Base-by-base conservation (phyloP, 1,140 invertebrate species). In the Drosophila suzukii region DNA sequence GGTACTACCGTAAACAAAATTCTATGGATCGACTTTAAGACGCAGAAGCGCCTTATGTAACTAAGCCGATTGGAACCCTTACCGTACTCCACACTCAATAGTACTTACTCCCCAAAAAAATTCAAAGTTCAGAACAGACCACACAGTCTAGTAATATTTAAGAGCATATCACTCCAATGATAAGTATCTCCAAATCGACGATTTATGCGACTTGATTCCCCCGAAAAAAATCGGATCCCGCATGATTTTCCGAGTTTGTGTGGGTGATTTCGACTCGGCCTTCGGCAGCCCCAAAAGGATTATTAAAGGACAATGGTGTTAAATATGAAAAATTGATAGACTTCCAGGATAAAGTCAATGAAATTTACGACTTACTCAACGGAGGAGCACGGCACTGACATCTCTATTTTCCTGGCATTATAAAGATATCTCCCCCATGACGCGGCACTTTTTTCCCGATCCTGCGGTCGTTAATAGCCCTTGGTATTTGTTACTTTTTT, bases 281-380 rank as follows among this genome's bases (percentile, higher is more conserved):
- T 34, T 34, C n/a, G 47, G 17, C 34, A 30, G 36, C 38, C 20
- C 38, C 56, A 61, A 86, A 86, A 88, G 79, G 84, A 73, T 83
- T 89, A 66, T 88, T 80, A 60, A 32, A 74, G 56, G 57, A 88
- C 82, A 88, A 81, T 77, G 65, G 65, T 47, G 55, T 80, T 80
- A 89, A 89, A 89, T 89, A 89, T 89, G 77, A 84, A 81, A 81
- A 75, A 83, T 75, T 74, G 62, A 77, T 61, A 72, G 74, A 67
- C 39, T 59, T 70, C 51, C 58, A 60, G 88, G 88, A 91, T 89
- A 91, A 88, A 79, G 83, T 89, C 83, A 78, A 75, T 79, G 83
- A 88, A 75, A 91, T 91, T 91, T 91, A 91, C 82, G 89, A 88
- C 89, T 84, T 90, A 73, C 44, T 82, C 74, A 88, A 78, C 79